phyloP scores from a whole-genome alignment of 2,888 invertebrate species.

The Hydrotaea cyrtoneurina region DNA sequence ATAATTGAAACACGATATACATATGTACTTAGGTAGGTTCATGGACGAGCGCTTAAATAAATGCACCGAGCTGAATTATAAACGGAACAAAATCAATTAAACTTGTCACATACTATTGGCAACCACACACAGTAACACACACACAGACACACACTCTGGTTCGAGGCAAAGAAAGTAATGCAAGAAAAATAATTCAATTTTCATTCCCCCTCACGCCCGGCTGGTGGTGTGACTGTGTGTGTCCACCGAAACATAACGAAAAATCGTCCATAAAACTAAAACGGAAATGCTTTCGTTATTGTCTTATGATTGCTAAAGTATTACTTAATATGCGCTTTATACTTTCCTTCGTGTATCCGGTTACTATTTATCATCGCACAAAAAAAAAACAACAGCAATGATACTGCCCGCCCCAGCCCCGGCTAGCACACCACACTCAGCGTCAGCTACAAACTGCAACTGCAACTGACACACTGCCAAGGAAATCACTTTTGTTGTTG shows the following conservation, averaged over 20 bases:
- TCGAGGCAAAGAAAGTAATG: conserved; percentile 6
- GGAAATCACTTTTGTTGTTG: background rate
- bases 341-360: conserved; percentile 65
- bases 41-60: too few species aligned
- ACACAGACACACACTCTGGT: too few species aligned
- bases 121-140: too few species aligned
- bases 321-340: conserved; percentile 67
- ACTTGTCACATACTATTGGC: background rate
- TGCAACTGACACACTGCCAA: background rate
- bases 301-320: conserved; percentile 66
- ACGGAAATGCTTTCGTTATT: conserved; percentile 65
- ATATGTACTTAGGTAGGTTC: too few species aligned
- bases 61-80: background rate
- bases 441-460: background rate
- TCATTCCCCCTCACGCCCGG: background rate
- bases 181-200: conserved; percentile 14
- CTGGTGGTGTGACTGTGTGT: background rate
- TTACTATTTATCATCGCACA: conserved; percentile 64
- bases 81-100: conserved; percentile 29
- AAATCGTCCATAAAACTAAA: conserved; percentile 14
- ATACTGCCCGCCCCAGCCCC: background rate
- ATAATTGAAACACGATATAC: too few species aligned
- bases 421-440: background rate
- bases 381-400: background rate
- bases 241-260: background rate